Conservation (phyloP, 2,797 vertebrate species). For the Gymnothorax reevesii region DNA sequence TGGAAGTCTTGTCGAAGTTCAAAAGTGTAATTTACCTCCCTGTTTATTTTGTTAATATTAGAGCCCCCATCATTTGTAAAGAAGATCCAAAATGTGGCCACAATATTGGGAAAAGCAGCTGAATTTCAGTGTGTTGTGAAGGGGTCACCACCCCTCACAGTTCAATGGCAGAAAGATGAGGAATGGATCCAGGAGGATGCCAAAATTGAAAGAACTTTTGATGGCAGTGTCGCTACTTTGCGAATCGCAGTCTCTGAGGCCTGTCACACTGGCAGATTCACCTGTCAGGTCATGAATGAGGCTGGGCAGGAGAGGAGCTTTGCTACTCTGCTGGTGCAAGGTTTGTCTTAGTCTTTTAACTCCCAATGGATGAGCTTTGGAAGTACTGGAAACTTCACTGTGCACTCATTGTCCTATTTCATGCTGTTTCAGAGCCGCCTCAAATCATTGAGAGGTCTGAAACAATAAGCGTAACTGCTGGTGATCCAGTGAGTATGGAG, state of each 20-base stretch:
- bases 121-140: conserved; percentile 80
- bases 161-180: conserved; percentile 95
- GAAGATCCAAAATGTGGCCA: conserved; percentile 83
- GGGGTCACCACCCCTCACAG: conserved; percentile 84
- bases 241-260: conserved; percentile 80
- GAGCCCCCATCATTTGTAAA: conserved; percentile 88
- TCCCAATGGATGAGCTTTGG: not conserved
- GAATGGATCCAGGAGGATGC: conserved; percentile 87
- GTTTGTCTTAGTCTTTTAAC: conserved; percentile 66
- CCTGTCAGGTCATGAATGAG: conserved; percentile 92
- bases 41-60: conserved; percentile 60
- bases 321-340: conserved; percentile 90
- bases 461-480: conserved; percentile 86
- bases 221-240: conserved; percentile 80
- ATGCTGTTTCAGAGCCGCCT: conserved; percentile 83
- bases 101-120: conserved; percentile 82
- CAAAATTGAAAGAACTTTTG: conserved; percentile 81
- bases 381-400: conserved; percentile 9
- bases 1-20: conserved; percentile 27
- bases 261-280: conserved; percentile 85
- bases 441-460: conserved; percentile 91
- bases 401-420: conserved; percentile 24
- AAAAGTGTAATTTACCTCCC: conserved; percentile 23
- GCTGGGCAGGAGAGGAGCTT: conserved; percentile 89
- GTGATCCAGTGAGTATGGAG: conserved; percentile 92